phyloP scores from a whole-genome alignment of 1,140 invertebrate species.

The Drosophila insularis region DNA sequence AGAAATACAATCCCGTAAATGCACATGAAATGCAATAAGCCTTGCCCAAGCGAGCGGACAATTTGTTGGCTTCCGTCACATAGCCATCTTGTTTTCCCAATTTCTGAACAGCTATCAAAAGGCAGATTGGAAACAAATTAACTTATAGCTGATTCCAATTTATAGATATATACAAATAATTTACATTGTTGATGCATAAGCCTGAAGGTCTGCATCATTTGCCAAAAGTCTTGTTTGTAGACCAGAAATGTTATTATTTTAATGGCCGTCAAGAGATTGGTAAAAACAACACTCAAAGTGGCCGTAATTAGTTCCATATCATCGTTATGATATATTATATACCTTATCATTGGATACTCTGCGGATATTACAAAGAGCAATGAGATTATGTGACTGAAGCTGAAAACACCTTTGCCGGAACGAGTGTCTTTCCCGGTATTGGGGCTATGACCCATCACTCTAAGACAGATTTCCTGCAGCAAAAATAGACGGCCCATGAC shows the following conservation, averaged over 20 bases:
- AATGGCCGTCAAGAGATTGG: constrained; percentile 68
- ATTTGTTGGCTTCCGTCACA: constrained; percentile 51
- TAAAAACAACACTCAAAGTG: constrained; percentile 65
- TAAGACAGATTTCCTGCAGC: constrained; percentile 58
- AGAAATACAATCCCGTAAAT: constrained; percentile 67
- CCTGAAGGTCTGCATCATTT: constrained; percentile 62
- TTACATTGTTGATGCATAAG: constrained; percentile 64
- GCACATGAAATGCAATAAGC: constrained; percentile 61
- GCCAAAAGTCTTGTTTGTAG: constrained; percentile 57
- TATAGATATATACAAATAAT: neutral
- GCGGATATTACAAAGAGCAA: constrained; percentile 68
- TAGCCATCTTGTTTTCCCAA: constrained; percentile 12
- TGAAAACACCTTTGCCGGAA: neutral
- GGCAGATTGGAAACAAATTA: constrained; percentile 3
- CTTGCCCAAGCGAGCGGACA: constrained; percentile 47
- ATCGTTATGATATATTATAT: constrained; percentile 57
- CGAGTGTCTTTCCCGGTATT: neutral
- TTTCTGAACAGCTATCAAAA: constrained; percentile 40
- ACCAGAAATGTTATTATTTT: constrained; percentile 69
- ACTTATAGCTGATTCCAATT: constrained; percentile 2
- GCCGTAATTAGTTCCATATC: constrained; percentile 68
- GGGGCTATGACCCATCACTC: constrained; percentile 53
- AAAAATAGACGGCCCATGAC: constrained; percentile 51
- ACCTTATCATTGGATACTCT: constrained; percentile 65
- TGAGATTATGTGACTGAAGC: constrained; percentile 42